phyloP scores from a whole-genome alignment of 2,888 invertebrate genomes.

The Colostygia pectinataria region DNA sequence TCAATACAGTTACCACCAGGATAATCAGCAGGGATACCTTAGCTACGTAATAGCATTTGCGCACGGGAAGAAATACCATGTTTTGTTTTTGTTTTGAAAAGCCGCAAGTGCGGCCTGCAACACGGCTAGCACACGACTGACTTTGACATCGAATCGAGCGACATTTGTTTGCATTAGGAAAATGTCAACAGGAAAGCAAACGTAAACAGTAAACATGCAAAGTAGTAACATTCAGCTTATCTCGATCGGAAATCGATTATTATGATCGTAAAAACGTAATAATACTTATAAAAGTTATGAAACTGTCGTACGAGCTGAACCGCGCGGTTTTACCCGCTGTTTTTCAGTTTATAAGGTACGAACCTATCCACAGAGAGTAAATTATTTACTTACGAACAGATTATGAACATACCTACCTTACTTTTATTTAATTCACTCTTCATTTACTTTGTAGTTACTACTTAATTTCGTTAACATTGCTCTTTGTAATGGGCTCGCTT shows the following conservation, averaged over 20 bases:
- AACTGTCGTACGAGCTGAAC: too few species aligned
- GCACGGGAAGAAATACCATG: conserved; percentile 67
- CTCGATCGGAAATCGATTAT: conserved; percentile 14
- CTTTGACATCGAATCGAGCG: conserved; percentile 54
- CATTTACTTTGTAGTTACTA: too few species aligned
- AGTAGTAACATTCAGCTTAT: conserved; percentile 11
- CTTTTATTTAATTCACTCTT: too few species aligned
- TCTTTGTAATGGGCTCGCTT: too few species aligned
- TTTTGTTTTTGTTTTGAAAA: conserved; percentile 34
- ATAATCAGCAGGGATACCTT: conserved; percentile 59
- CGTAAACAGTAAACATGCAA: too few species aligned
- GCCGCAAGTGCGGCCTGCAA: conserved; percentile 34
- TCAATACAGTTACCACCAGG: conserved; percentile 60
- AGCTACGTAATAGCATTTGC: conserved; percentile 67
- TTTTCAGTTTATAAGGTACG: too few species aligned
- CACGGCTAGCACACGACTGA: conserved; percentile 51
- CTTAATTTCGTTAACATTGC: too few species aligned
- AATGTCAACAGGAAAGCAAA: conserved; percentile 66
- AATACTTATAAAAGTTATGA: neutral
- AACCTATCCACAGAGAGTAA: too few species aligned
- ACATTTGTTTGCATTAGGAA: conserved; percentile 34
- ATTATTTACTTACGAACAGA: too few species aligned
- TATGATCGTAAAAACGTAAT: neutral
- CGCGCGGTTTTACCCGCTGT: too few species aligned
- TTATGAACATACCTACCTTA: too few species aligned